These are phyloP conservation scores for Scopus umbretta DNA, from an alignment of 2,113 vertebrate species.

Conservation along the genomic window DNA sequence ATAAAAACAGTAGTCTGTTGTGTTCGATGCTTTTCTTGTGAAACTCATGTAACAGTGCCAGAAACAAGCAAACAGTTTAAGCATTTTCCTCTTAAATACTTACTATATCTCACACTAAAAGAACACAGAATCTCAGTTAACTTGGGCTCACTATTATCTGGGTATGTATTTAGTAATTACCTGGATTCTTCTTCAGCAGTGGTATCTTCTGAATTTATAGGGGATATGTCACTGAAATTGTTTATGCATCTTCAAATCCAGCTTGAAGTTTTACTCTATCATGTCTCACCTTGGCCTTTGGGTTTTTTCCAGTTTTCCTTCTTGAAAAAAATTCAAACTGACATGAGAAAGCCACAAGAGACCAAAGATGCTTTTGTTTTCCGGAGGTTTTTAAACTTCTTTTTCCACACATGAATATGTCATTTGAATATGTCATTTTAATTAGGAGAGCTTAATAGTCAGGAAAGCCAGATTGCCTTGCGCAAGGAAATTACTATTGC, in stretches of 20 bases:
- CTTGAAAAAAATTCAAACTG: neutral
- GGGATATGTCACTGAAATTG: neutral
- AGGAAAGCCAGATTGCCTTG: neutral
- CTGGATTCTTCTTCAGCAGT: neutral
- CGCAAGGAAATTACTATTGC: neutral
- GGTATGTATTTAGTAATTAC: neutral
- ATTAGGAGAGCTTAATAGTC: neutral
- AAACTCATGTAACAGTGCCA: neutral
- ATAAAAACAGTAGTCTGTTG: slow-evolving; percentile 28
- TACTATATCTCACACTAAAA: neutral
- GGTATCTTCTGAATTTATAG: neutral
- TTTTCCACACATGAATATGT: neutral
- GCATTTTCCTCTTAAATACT: neutral
- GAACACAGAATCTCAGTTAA: neutral
- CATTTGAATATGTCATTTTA: neutral
- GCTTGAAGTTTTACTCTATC: neutral
- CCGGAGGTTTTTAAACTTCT: neutral
- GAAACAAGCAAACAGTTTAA: neutral
- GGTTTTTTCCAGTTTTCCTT: neutral
- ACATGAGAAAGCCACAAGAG: neutral
- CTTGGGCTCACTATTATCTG: neutral
- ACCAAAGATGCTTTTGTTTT: neutral
- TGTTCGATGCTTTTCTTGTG: neutral
- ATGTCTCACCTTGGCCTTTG: neutral
- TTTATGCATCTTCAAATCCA: neutral